These are phyloP conservation scores for Hystrix brachyura DNA, from an alignment of 2,113 vertebrate species.

Conservation along the genomic window DNA sequence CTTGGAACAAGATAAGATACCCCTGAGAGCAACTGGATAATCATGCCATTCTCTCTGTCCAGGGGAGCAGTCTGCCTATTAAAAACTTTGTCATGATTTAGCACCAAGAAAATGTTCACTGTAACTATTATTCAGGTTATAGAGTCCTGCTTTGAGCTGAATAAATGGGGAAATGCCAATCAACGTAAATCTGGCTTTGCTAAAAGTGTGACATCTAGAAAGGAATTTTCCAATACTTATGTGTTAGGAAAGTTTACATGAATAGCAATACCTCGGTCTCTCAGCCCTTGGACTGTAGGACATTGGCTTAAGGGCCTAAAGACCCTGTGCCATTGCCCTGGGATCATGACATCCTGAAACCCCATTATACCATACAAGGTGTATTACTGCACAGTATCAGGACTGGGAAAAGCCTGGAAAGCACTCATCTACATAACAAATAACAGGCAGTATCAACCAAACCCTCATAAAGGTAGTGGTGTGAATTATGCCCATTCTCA, in stretches of 20 bases:
- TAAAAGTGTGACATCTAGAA: neutral
- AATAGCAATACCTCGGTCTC: neutral
- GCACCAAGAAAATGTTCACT: neutral
- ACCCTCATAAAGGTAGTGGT: neutral
- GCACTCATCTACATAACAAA: neutral
- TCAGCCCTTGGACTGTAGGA: neutral
- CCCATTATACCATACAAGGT: neutral
- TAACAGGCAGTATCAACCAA: neutral
- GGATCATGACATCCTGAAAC: neutral
- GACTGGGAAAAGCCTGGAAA: neutral
- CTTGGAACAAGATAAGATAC: neutral
- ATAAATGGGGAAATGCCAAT: neutral
- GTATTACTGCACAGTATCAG: neutral
- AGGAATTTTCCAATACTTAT: neutral
- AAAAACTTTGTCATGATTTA: slow-evolving; percentile 36
- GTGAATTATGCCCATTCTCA: neutral
- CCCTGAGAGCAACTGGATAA: neutral
- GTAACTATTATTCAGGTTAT: slow-evolving; percentile 13
- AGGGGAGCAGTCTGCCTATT: neutral
- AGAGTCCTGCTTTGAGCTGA: neutral
- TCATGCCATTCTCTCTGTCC: slow-evolving; percentile 4
- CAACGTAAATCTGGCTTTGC: slow-evolving; percentile 29
- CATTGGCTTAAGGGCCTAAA: neutral
- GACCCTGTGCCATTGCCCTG: neutral
- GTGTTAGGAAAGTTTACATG: neutral